Percentiles rank a stretch among this genome's conserved stretches.
Conservation (phyloP, 1,140 invertebrate genomes). For the Temnothorax nylanderi region DNA sequence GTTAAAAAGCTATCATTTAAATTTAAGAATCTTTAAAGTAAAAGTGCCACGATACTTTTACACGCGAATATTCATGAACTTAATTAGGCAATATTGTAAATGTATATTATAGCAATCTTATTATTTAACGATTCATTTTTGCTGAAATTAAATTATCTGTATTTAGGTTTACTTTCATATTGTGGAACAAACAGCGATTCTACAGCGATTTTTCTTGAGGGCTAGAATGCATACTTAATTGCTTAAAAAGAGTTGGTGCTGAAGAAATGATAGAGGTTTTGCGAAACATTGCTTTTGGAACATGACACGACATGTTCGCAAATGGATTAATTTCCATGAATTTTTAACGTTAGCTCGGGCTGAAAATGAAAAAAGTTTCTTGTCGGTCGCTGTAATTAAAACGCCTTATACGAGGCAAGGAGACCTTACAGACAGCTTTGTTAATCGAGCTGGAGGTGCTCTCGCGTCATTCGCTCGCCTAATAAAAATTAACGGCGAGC, state of each 20-base stretch:
- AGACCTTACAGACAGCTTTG: constrained; percentile 76
- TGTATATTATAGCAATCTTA: background rate
- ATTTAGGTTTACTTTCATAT: background rate
- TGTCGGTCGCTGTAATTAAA: constrained; percentile 72
- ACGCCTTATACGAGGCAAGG: constrained; percentile 74
- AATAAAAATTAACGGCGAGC: constrained; percentile 77
- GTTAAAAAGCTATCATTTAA: background rate
- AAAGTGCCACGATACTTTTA: background rate
- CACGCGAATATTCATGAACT: background rate
- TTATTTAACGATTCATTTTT: background rate
- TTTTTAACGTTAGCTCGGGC: constrained; percentile 69
- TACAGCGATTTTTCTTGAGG: background rate
- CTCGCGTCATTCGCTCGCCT: constrained; percentile 76
- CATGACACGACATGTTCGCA: constrained; percentile 60
- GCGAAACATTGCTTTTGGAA: constrained; percentile 43
- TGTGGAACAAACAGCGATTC: background rate
- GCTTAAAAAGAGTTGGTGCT: background rate
- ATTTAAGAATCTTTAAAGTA: background rate
- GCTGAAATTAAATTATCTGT: background rate
- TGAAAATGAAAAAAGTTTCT: constrained; percentile 75
- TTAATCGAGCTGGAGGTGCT: constrained; percentile 76
- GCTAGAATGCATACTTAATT: background rate
- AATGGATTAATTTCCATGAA: constrained; percentile 73
- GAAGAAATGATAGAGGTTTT: constrained; percentile 14
- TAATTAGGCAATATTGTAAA: background rate